phyloP scores from a whole-genome alignment of 1,140 invertebrate genomes.

The Drosophila novamexicana region DNA sequence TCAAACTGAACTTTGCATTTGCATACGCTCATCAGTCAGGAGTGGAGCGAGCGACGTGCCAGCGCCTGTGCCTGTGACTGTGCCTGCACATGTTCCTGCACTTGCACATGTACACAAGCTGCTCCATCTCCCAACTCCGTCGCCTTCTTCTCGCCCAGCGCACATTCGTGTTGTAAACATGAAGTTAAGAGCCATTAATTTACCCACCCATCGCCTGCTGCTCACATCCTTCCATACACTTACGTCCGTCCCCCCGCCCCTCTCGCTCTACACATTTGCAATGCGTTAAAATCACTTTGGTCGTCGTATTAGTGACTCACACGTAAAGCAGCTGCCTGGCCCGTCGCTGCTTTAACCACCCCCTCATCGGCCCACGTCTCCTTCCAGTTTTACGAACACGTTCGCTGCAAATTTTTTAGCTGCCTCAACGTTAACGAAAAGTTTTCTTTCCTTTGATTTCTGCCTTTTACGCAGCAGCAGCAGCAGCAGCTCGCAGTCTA shows the following conservation, averaged over 20 bases:
- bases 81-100: slow-evolving; percentile 9
- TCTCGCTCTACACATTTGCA: slow-evolving; percentile 25
- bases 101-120: background rate
- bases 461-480: slow-evolving; percentile 33
- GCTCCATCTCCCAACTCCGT: slow-evolving; percentile 3
- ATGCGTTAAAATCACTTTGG: slow-evolving; percentile 50
- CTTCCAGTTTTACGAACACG: slow-evolving; percentile 43
- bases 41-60: slow-evolving; percentile 21
- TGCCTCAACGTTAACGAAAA: slow-evolving; percentile 42
- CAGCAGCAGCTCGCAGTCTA: slow-evolving; percentile 34
- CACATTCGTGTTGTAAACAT: slow-evolving; percentile 83
- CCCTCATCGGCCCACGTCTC: background rate
- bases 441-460: slow-evolving; percentile 68
- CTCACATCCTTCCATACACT: slow-evolving; percentile 9
- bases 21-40: slow-evolving; percentile 76
- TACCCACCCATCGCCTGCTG: slow-evolving; percentile 40
- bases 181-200: slow-evolving; percentile 82
- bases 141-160: slow-evolving; percentile 23
- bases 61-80: slow-evolving; percentile 29
- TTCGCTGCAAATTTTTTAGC: slow-evolving; percentile 65
- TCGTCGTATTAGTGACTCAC: slow-evolving; percentile 27
- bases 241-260: background rate
- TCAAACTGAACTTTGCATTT: slow-evolving; percentile 67
- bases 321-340: slow-evolving; percentile 13
- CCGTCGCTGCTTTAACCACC: too few species aligned